Evolutionary conservation across 2,113 vertebrate genomes (phyloP), one percentile per base, ranked within the genome.

Genomic region (Montifringilla adamsi): DNA sequence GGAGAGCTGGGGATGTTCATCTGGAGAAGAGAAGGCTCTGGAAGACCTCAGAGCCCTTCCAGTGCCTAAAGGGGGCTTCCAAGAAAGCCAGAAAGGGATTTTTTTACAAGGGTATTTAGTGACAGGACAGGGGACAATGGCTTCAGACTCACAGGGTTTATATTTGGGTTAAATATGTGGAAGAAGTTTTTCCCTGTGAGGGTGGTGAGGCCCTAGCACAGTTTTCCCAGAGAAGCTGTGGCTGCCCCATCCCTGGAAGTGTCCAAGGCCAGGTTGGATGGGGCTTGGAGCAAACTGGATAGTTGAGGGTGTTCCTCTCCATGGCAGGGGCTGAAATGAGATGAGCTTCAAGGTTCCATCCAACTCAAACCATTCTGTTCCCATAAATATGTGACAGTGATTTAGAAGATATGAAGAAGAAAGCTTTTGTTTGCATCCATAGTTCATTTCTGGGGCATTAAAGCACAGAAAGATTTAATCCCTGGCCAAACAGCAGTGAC

Each of bases 191-290:
- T 39, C 5, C 7, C 60, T n/a, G 9, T 60, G 46, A 64, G 58
- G 6, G 5, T 63, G 75, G 6, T 18, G 16, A 53, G 11, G 17
- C 19, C 10, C 28, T 67, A 10, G 23, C 44, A 89, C 44, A n/a
- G 28, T 19, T 0, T 67, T 7, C 24, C 53, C 24, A 35, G 30
- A 62, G 41, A 47, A 60, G 6, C n/a, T 46, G 28, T 53, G 39
- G 23, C 19, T 82, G 46, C 23, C 9, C 6, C 53, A 68, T n/a
- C 11, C 46, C 37, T 75, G 28, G 15, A 8, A 75, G 4, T 35
- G 20, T 62, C 1, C 62, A 35, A 39, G 17, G 30, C 28, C n/a
- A 31, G n/a, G 9, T 0, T 60, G 23, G 78, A 21, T 0, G 0
- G 24, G 46, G 16, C 46, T 82, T 82, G 46, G n/a, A 60, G 11